Percentiles rank a stretch among this genome's conserved stretches.
Evolutionary conservation across 2,888 invertebrate genomes (phyloP).

Genomic region (Melipona beecheii): DNA sequence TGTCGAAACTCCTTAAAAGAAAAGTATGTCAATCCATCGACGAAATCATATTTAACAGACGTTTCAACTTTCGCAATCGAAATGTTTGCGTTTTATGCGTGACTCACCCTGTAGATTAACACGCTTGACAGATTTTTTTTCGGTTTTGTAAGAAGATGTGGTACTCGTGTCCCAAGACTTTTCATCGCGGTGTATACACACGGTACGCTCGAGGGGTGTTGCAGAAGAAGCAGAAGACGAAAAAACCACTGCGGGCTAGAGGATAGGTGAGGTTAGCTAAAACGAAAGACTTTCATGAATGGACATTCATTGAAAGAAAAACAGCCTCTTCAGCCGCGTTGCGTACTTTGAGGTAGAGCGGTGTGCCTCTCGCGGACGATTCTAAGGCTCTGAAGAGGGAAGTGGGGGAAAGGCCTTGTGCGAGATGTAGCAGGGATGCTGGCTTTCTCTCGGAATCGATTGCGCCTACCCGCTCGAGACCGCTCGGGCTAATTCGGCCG

Average conservation of each 20-base stretch:
- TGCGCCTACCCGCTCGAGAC: conserved; percentile 59
- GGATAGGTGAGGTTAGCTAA: neutral
- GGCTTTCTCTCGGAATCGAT: conserved; percentile 71
- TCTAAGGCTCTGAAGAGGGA: conserved; percentile 36
- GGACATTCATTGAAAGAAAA: conserved; percentile 61
- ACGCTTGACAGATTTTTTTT: no score
- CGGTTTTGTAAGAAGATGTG: no score
- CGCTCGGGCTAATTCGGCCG: conserved; percentile 72
- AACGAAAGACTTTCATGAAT: conserved; percentile 54
- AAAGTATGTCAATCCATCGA: no score
- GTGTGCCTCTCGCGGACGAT: conserved; percentile 36
- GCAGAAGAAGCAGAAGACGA: neutral
- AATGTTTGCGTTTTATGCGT: no score
- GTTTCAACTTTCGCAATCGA: no score
- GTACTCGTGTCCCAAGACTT: no score
- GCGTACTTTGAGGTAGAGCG: conserved; percentile 25
- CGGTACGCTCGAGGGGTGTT: neutral
- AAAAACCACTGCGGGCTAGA: neutral
- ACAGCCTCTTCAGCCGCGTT: conserved; percentile 12
- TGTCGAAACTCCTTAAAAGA: no score
- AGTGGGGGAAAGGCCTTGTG: conserved; percentile 25
- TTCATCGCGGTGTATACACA: neutral
- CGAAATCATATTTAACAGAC: no score
- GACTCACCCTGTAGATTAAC: no score
- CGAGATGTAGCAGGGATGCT: conserved; percentile 19